Base-by-base conservation (phyloP, 2,888 invertebrate species). In the Ferrisia virgata region DNA sequence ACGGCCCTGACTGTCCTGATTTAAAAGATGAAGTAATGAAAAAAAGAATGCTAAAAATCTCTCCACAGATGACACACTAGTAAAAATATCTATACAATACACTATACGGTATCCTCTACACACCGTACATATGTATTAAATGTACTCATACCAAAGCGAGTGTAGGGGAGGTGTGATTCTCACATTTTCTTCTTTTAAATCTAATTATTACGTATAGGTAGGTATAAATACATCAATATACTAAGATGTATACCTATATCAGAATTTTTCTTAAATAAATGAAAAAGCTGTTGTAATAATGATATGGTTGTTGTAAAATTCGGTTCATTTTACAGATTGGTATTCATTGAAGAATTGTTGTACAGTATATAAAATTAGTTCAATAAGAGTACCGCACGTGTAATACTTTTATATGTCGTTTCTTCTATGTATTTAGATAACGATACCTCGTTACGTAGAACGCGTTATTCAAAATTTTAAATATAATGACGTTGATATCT, bases 401-500 rank as follows among this genome's bases (percentile, higher is more conserved):
- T 72, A 72, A 72, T 72, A 72, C 72, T 72, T 72, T 72, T 72
- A 72, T 72, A 33, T 72, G 72, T 72, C 72, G 72, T 72, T 28
- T 72, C 72, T 72, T 72, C 33, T 72, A 72, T n/a, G n/a, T n/a
- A n/a, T 72, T 72, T 72, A 72, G 72, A 72, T 72, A 72, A 72
- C 72, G 72, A 72, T 72, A 72, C 72, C 72, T 72, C 72, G 72
- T 72, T 72, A 72, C 8, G 72, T n/a, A 72, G 72, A 33, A 72
- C 33, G 33, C 72, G 72, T 72, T 72, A 72, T 72, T 72, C 72
- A 72, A 72, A 72, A 72, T 72, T 72, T 72, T 72, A 72, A 72
- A 72, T 72, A 72, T 72, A 72, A 72, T 72, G 72, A 72, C 72
- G 72, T 72, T 72, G 72, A 72, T 72, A 72, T 72, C 72, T 72